These are phyloP conservation scores for Druceiella hillmani DNA, from an alignment of 2,888 invertebrate genomes.

Conservation along the genomic window DNA sequence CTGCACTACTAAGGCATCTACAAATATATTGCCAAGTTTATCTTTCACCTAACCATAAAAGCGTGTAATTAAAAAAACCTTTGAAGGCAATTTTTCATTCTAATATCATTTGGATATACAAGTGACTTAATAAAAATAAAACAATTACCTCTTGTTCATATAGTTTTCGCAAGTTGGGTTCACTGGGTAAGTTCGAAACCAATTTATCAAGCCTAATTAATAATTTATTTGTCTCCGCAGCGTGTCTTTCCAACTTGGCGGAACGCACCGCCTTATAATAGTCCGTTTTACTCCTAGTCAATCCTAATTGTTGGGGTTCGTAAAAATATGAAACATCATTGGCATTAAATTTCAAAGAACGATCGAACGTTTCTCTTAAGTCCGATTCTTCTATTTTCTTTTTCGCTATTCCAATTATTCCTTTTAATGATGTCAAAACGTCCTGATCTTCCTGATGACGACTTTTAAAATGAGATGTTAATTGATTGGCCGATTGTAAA, in stretches of 20 bases:
- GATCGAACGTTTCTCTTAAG: constrained; percentile 53
- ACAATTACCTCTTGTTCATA: constrained; percentile 58
- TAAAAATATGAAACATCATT: constrained; percentile 33
- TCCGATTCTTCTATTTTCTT: constrained; percentile 77
- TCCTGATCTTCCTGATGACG: constrained; percentile 85
- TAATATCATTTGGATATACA: neutral
- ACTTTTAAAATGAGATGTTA: constrained; percentile 86
- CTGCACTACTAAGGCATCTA: too few species aligned
- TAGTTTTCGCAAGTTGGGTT: constrained; percentile 67
- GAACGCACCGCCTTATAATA: constrained; percentile 67
- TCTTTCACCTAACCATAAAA: too few species aligned
- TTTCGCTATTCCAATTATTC: constrained; percentile 85
- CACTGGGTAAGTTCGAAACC: constrained; percentile 71
- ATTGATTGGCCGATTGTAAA: constrained; percentile 73
- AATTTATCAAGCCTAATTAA: constrained; percentile 91
- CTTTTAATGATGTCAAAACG: constrained; percentile 72
- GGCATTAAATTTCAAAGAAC: constrained; percentile 41
- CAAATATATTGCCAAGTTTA: too few species aligned
- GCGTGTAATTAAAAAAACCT: neutral
- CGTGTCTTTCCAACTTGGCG: constrained; percentile 73
- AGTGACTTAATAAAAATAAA: neutral
- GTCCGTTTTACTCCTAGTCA: constrained; percentile 60
- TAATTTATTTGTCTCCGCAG: constrained; percentile 92
- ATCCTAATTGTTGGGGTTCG: constrained; percentile 62
- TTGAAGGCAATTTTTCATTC: neutral